Base-by-base conservation (phyloP, 2,888 invertebrate genomes). In the Brachynemurus nebulosus region DNA sequence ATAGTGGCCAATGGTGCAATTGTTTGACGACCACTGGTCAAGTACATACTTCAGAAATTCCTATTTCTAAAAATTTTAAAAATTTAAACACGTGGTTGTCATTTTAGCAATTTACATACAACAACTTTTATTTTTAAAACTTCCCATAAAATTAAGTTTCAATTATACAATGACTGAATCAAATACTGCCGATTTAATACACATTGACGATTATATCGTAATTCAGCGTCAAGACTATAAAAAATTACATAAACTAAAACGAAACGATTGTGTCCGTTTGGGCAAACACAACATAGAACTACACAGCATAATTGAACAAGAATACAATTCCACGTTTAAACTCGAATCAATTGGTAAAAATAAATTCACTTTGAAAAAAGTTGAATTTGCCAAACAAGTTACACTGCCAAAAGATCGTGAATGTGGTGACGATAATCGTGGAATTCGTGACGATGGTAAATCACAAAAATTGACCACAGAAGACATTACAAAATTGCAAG, bases 401-500 rank as follows among this genome's bases (percentile, higher is more conserved):
- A n/a, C n/a, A 30, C 7, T 30, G 11, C 30, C 30, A 30, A 74
- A 74, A 42, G 76, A 78, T 14, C 75, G 75, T 50, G 60, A 69
- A 46, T 81, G 81, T 50, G 88, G 88, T 4, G 66, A 60, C 17
- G 95, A 95, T 58, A 95, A 95, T 60, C 72, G 93, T 49, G 76
- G 85, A 54, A 83, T 95, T 44, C 65, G 72, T 16, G 90, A 89
- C 57, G 81, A 76, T 58, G 80, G 80, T 11, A 73, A 67, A 21
- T 90, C 92, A 0, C 95, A 96, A 65, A 77, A 78, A 49, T 64
- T 96, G 5, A 79, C 85, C 2, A 78, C 81, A 23, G 80, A 84
- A 41, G 88, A 93, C 57, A 93, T 96, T 42, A 72, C 78, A 47
- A 76, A 77, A 42, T 65, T 96, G 43, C 80, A 83, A 53, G 79